Conservation (phyloP, 2,113 vertebrate genomes). For the Brachypodius melanocephalos region DNA sequence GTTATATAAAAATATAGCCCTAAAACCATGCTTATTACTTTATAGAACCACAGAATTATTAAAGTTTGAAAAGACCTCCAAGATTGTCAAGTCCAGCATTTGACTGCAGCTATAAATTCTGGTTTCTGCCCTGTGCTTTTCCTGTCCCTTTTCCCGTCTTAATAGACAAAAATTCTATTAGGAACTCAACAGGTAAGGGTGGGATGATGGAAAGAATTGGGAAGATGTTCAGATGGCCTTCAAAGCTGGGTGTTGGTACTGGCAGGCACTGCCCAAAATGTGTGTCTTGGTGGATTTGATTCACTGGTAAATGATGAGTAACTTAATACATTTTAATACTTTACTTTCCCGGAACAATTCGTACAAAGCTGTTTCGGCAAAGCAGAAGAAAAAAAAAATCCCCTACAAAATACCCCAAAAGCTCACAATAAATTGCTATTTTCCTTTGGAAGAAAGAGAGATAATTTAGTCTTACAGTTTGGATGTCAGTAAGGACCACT, state of each 20-base stretch:
- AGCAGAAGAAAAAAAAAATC: not conserved
- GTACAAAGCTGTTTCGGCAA: not conserved
- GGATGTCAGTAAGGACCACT: not conserved
- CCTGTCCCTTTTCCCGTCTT: not conserved
- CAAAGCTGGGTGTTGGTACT: not conserved
- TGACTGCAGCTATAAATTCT: not conserved
- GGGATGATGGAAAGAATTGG: not conserved
- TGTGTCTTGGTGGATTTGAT: not conserved
- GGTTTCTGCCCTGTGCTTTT: not conserved
- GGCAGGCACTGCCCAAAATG: not conserved
- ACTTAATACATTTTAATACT: not conserved
- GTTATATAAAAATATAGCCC: not conserved
- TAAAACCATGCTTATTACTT: not conserved
- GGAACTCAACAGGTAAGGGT: not conserved
- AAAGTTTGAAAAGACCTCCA: not conserved
- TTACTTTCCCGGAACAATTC: not conserved
- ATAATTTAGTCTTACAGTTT: not conserved
- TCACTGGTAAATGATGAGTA: not conserved
- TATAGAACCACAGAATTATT: not conserved
- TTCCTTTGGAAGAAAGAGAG: not conserved
- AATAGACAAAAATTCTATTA: not conserved
- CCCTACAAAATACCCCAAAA: not conserved
- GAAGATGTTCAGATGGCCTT: not conserved
- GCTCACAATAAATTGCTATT: not conserved
- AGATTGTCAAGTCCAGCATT: not conserved